phyloP scores from a whole-genome alignment of 2,113 vertebrate species.

The Proteles cristata region DNA sequence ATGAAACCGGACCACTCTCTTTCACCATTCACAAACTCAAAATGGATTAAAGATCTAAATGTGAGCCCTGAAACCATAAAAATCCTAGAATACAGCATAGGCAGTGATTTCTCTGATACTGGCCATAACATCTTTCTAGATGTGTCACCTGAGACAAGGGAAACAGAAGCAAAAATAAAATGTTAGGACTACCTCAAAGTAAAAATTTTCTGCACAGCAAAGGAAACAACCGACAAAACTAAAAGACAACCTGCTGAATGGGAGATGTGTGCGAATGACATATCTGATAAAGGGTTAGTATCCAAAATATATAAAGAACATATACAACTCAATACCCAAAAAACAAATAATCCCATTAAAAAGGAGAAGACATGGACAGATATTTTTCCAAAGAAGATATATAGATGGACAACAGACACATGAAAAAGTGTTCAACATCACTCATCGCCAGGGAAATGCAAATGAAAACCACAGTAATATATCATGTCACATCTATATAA shows the following conservation, averaged over 20 bases:
- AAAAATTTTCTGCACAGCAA: background rate
- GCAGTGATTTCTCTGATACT: background rate
- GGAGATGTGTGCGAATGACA: background rate
- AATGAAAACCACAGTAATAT: background rate
- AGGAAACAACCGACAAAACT: background rate
- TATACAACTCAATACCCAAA: background rate
- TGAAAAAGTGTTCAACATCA: background rate
- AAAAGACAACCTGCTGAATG: background rate
- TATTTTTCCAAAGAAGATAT: background rate
- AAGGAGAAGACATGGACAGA: background rate
- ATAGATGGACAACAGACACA: background rate
- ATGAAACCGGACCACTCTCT: background rate
- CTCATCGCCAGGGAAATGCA: background rate
- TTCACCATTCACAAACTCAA: background rate
- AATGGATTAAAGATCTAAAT: background rate
- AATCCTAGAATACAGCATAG: background rate
- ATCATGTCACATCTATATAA: background rate
- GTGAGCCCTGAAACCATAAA: background rate
- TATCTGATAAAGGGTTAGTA: background rate
- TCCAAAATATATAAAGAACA: background rate
- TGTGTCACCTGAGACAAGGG: background rate
- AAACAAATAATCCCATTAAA: background rate
- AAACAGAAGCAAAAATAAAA: background rate
- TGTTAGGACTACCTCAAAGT: background rate
- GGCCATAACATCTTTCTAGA: background rate